phyloP scores from a whole-genome alignment of 2,888 invertebrate species.

The Sthenelais limicola region DNA sequence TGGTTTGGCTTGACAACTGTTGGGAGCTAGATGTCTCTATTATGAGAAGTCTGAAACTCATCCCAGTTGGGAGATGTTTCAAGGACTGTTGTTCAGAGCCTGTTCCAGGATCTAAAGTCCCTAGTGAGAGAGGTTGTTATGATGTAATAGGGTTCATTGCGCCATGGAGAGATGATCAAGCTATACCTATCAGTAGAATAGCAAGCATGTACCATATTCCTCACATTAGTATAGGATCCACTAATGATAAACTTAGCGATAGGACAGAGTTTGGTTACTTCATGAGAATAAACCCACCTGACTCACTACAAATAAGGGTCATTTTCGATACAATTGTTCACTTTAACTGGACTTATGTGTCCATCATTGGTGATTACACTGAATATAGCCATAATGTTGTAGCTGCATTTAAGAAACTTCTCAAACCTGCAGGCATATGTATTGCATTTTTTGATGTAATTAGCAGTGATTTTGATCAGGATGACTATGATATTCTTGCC shows the following conservation, averaged over 20 bases:
- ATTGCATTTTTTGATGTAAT: slow-evolving; percentile 10
- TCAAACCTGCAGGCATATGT: slow-evolving; percentile 4
- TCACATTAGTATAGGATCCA: slow-evolving; percentile 70
- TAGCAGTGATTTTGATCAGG: too few species aligned
- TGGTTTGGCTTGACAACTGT: background rate
- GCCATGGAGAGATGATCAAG: slow-evolving; percentile 10
- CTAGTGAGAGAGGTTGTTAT: slow-evolving; percentile 1
- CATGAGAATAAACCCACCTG: slow-evolving; percentile 60
- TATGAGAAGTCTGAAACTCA: background rate
- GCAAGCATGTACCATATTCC: slow-evolving; percentile 16
- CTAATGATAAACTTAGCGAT: slow-evolving; percentile 60
- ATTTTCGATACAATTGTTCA: slow-evolving; percentile 56
- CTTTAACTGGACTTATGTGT: slow-evolving; percentile 83
- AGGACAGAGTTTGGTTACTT: slow-evolving; percentile 58
- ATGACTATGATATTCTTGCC: slow-evolving; percentile 4
- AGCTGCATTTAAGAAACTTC: slow-evolving; percentile 42
- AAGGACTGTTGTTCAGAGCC: background rate
- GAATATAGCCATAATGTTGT: slow-evolving; percentile 58
- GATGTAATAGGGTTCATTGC: slow-evolving; percentile 43
- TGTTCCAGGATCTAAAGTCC: background rate
- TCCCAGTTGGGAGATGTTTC: background rate
- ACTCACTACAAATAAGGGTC: slow-evolving; percentile 55
- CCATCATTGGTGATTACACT: slow-evolving; percentile 82
- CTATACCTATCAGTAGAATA: background rate
- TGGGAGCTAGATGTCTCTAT: background rate